A percentile compares a stretch with the other conserved stretches of the same genome.
phyloP scores from a whole-genome alignment of 2,113 vertebrate species.

The Heptranchias perlo region DNA sequence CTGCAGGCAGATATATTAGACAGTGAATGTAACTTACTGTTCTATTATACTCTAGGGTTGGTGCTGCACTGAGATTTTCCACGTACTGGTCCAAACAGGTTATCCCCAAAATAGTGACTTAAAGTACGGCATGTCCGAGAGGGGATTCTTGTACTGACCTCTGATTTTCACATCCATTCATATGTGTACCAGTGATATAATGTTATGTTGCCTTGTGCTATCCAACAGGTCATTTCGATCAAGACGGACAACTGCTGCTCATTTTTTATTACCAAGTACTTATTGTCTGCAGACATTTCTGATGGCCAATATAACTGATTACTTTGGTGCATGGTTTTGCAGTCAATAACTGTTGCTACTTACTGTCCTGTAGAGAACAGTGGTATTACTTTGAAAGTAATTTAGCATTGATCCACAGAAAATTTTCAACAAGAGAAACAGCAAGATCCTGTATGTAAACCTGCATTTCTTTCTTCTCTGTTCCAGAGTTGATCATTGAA shows the following conservation, averaged over 20 bases:
- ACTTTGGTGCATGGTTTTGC: neutral
- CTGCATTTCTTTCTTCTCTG: slow-evolving; percentile 48
- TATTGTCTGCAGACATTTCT: neutral
- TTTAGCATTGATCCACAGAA: neutral
- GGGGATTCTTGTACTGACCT: neutral
- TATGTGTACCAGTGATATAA: neutral
- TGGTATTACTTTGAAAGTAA: neutral
- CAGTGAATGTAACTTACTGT: neutral
- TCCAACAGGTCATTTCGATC: neutral
- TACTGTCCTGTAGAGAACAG: neutral
- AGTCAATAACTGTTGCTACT: neutral
- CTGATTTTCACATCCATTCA: neutral
- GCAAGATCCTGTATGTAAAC: neutral
- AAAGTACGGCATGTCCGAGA: neutral
- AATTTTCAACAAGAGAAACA: neutral
- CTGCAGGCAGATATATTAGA: neutral
- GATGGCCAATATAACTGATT: neutral
- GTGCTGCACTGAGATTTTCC: neutral
- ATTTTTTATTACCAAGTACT: too few relatives aligned
- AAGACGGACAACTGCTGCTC: too few relatives aligned
- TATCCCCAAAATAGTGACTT: neutral
- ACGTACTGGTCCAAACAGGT: neutral
- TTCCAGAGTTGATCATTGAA: slow-evolving; percentile 76
- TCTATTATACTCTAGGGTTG: neutral
- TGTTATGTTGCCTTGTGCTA: neutral